phyloP scores from a whole-genome alignment of 2,888 invertebrate species.

The Bugulina stolonifera region DNA sequence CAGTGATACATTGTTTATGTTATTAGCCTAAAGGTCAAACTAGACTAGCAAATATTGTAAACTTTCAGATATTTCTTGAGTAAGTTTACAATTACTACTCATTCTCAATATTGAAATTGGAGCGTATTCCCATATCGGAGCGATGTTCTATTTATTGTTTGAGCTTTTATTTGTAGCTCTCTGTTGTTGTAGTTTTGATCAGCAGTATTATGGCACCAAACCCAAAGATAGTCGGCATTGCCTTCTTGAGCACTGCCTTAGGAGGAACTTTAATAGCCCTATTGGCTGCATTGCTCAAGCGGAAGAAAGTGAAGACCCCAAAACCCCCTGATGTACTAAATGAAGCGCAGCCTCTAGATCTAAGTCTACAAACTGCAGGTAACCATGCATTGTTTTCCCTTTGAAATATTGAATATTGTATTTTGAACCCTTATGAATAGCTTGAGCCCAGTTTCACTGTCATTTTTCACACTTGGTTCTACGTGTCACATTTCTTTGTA shows the following conservation, averaged over 20 bases:
- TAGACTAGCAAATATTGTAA: too few relatives aligned
- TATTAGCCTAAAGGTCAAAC: too few relatives aligned
- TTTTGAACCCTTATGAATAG: not conserved
- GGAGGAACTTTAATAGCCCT: slow-evolving; percentile 77
- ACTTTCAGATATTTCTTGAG: too few relatives aligned
- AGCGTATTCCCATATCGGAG: too few relatives aligned
- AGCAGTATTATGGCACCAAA: not conserved
- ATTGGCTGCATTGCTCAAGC: slow-evolving; percentile 64
- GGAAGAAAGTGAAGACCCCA: slow-evolving; percentile 29
- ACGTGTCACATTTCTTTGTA: too few relatives aligned
- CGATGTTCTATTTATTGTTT: too few relatives aligned
- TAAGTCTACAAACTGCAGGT: not conserved
- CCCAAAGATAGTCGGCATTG: slow-evolving; percentile 57
- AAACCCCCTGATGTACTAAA: slow-evolving; percentile 17
- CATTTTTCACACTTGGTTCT: not conserved
- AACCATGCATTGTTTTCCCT: not conserved
- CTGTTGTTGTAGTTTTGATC: not conserved
- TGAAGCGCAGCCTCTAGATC: not conserved
- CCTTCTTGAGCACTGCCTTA: slow-evolving; percentile 68
- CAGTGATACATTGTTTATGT: too few relatives aligned
- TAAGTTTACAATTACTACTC: not conserved
- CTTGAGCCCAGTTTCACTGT: not conserved
- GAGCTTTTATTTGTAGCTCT: too few relatives aligned
- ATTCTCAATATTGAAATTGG: too few relatives aligned
- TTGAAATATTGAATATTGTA: not conserved